Evolutionary conservation across 2,888 invertebrate species (phyloP), one percentile per base, ranked within the genome.

Genomic region (Lampropteryx suffumata): DNA sequence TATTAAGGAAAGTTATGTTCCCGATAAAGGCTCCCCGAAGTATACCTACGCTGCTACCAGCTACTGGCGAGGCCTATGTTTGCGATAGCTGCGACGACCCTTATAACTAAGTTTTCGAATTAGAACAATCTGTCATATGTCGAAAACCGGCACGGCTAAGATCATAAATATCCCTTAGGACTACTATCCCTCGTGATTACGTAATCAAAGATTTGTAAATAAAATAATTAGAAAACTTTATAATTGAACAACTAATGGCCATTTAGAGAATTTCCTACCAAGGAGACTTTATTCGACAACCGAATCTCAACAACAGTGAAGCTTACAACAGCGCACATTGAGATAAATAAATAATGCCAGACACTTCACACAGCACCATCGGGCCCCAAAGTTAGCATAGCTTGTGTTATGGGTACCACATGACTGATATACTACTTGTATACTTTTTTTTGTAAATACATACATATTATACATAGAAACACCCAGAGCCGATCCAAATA

Each of bases 41-140:
- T 37, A 59, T 55, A 59, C 50, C 55, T 54, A 48, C 52, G 40
- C 33, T 43, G 43, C 57, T 57, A 50, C 52, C 40, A 55, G 57
- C 44, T 67, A 55, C 59, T 48, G 62, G 60, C 56, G 63, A 56
- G 57, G 59, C 52, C 57, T 66, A 76, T 76, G 74, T 81, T 76
- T 66, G 66, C 57, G 70, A 79, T 77, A 78, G 71, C 62, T 65
- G 17, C 35, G 35, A 64, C 59, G 69, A 76, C 80, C 78, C 76
- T 76, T 76, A 64, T 79, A 79, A 81, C 73, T 50, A 66, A 82
- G 73, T 80, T 82, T 77, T 62, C 43, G 69, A 77, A 78, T 79
- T 75, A 71, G 59, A 71, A 65, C 75, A 76, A 77, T 82, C 72
- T 73, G 73, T 77, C 69, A 69, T 67, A 66, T 57, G 72, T 76